Conservation (phyloP, 1,140 invertebrate species). For the Bradynema listronoti region DNA sequence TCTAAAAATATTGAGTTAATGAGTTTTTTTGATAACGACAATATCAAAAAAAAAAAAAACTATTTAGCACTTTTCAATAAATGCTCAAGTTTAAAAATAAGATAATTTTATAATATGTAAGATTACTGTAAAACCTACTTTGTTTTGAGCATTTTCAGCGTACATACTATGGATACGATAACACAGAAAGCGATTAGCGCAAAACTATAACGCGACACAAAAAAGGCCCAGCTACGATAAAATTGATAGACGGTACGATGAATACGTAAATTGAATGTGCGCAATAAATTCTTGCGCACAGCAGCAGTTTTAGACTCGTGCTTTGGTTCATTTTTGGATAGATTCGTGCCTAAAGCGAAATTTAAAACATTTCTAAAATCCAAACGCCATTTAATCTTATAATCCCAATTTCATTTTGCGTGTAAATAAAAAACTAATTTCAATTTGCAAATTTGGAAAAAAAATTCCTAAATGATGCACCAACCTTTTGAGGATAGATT, state of each 20-base stretch:
- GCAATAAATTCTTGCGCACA: too few relatives aligned
- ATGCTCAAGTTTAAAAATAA: background rate
- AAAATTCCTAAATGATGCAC: constrained; percentile 1
- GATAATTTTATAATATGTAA: background rate
- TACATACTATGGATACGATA: constrained; percentile 31
- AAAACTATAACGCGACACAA: constrained; percentile 25
- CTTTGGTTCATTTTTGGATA: too few relatives aligned
- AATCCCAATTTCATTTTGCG: background rate
- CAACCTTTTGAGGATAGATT: too few relatives aligned
- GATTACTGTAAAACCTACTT: constrained; percentile 9
- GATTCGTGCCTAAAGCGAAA: too few relatives aligned
- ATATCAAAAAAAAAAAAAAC: background rate
- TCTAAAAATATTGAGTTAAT: constrained; percentile 14
- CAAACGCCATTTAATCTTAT: too few relatives aligned
- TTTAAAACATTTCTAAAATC: too few relatives aligned
- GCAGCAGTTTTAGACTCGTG: too few relatives aligned
- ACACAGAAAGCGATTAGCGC: constrained; percentile 28
- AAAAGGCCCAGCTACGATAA: constrained; percentile 30
- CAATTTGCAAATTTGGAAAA: background rate
- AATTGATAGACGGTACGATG: constrained; percentile 7
- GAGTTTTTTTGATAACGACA: constrained; percentile 13
- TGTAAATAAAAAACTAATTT: background rate
- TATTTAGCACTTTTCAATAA: background rate
- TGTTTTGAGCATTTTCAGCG: constrained; percentile 31
- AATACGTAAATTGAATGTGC: too few relatives aligned